Conservation (phyloP, 2,888 invertebrate species). For the Eupithecia subfuscata region DNA sequence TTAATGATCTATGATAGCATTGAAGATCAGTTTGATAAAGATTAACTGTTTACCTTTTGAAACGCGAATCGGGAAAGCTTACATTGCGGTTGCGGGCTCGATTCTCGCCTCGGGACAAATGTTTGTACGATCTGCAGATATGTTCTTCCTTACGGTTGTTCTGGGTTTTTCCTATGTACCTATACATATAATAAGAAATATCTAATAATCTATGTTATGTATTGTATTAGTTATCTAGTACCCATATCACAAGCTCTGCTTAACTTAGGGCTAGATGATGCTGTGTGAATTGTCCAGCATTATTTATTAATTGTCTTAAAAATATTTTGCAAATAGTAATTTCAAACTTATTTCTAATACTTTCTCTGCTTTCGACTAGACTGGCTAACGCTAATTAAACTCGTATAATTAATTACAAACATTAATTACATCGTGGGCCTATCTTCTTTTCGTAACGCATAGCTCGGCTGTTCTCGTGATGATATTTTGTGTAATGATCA, state of each 20-base stretch:
- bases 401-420: conserved; percentile 56
- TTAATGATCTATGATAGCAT: background rate
- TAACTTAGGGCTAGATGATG: too few species aligned
- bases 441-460: conserved; percentile 18
- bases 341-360: conserved; percentile 41
- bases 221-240: too few species aligned
- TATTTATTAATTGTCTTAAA: background rate
- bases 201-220: too few species aligned
- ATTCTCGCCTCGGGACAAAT: too few species aligned
- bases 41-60: background rate
- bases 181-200: too few species aligned
- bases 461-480: background rate
- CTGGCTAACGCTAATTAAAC: conserved; percentile 55
- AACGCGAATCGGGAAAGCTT: too few species aligned
- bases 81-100: too few species aligned
- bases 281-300: too few species aligned
- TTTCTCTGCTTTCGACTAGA: conserved; percentile 68
- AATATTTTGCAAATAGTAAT: background rate
- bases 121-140: too few species aligned
- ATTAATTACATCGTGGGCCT: conserved; percentile 44
- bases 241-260: too few species aligned
- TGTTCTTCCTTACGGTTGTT: too few species aligned
- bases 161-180: too few species aligned
- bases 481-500: background rate
- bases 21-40: conserved; percentile 1